phyloP scores from a whole-genome alignment of 2,888 invertebrate species.

The Coleophora flavipennella region DNA sequence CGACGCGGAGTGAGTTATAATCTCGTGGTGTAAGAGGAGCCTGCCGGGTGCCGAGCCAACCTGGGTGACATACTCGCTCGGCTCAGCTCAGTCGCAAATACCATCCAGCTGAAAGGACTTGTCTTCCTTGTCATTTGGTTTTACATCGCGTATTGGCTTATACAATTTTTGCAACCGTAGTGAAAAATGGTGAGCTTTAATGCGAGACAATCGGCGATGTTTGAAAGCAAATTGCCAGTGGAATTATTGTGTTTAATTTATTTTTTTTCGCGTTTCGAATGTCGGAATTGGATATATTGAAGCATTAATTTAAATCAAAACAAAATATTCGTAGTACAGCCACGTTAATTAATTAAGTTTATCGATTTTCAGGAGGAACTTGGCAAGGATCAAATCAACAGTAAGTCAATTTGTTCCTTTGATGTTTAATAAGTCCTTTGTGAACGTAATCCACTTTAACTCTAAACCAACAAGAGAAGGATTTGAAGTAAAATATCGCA shows the following conservation, averaged over 20 bases:
- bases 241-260: no score
- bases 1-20: conserved; percentile 29
- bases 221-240: no score
- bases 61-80: conserved; percentile 57
- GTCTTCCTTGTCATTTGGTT: conserved; percentile 56
- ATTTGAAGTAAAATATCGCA: no score
- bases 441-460: no score
- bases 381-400: conserved; percentile 81
- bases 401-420: conserved; percentile 68
- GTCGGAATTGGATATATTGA: background rate
- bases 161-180: conserved; percentile 33
- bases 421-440: background rate
- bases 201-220: conserved; percentile 4
- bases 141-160: conserved; percentile 44
- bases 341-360: no score
- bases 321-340: background rate
- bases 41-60: conserved; percentile 36
- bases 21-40: conserved; percentile 28
- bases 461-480: no score
- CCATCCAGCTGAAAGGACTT: conserved; percentile 60
- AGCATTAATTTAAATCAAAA: background rate
- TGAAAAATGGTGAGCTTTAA: conserved; percentile 42
- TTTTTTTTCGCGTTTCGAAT: no score
- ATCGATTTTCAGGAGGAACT: conserved; percentile 78
- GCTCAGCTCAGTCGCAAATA: conserved; percentile 54